Percentiles rank a stretch among this genome's conserved stretches.
Conservation (phyloP, 2,113 vertebrate species). For the Trematocara nigrifrons region DNA sequence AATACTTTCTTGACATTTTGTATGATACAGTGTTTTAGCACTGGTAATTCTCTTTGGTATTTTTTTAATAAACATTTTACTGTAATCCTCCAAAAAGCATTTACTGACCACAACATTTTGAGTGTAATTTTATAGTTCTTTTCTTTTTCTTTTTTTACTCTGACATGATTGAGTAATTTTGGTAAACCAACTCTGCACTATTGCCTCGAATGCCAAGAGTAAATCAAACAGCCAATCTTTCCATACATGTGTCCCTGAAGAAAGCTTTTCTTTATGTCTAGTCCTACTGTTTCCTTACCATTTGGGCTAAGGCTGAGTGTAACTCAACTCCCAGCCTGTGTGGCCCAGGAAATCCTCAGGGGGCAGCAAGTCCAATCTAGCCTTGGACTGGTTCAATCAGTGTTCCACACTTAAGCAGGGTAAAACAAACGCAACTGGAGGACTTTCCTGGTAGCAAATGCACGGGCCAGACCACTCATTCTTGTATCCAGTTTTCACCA, state of each 20-base stretch:
- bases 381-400: slow-evolving; percentile 61
- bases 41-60: neutral
- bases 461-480: slow-evolving; percentile 19
- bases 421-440: slow-evolving; percentile 46
- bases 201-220: slow-evolving; percentile 16
- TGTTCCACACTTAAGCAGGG: slow-evolving; percentile 46
- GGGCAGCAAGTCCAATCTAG: slow-evolving; percentile 58
- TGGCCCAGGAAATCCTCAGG: slow-evolving; percentile 57
- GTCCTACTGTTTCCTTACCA: slow-evolving; percentile 54
- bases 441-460: slow-evolving; percentile 35
- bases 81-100: neutral
- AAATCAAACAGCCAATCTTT: slow-evolving; percentile 49
- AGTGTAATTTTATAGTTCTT: neutral
- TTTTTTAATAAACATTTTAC: neutral
- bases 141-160: neutral
- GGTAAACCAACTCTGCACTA: slow-evolving; percentile 3
- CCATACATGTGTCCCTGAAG: slow-evolving; percentile 19
- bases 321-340: slow-evolving; percentile 61
- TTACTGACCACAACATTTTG: neutral
- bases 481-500: slow-evolving; percentile 39
- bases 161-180: slow-evolving; percentile 15
- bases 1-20: neutral
- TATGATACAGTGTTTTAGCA: neutral
- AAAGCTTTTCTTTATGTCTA: slow-evolving; percentile 28
- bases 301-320: slow-evolving; percentile 46